These are phyloP conservation scores for Dolichoris vasculosae DNA, from an alignment of 1,140 invertebrate species.

Conservation along the genomic window DNA sequence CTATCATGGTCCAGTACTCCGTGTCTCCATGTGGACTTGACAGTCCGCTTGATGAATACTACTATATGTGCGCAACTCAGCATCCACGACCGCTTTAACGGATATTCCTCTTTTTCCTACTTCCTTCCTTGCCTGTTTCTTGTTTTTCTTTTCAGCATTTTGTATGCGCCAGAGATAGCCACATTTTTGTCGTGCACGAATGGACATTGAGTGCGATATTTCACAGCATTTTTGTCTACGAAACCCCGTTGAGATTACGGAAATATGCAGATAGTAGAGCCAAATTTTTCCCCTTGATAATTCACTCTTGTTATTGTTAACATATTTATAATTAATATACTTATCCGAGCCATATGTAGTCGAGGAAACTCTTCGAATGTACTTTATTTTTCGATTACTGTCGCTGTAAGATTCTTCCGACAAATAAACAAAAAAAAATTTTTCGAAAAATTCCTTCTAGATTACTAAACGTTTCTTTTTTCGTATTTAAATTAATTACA, in stretches of 20 bases:
- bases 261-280: neutral
- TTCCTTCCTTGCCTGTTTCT: slow-evolving; percentile 44
- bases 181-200: neutral
- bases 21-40: slow-evolving; percentile 56
- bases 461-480: no score
- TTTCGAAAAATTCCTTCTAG: no score
- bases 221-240: slow-evolving; percentile 61
- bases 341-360: no score
- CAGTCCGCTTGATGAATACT: slow-evolving; percentile 61
- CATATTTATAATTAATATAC: no score
- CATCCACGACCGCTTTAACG: neutral
- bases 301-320: no score
- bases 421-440: no score
- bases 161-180: neutral
- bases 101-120: slow-evolving; percentile 44
- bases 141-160: neutral
- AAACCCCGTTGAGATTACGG: neutral
- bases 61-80: slow-evolving; percentile 39
- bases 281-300: no score
- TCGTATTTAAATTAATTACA: no score
- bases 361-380: no score
- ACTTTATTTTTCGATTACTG: no score
- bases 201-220: slow-evolving; percentile 57
- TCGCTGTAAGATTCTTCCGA: no score
- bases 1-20: neutral